phyloP scores from a whole-genome alignment of 1,140 invertebrate genomes.

The Drosophila eugracilis region DNA sequence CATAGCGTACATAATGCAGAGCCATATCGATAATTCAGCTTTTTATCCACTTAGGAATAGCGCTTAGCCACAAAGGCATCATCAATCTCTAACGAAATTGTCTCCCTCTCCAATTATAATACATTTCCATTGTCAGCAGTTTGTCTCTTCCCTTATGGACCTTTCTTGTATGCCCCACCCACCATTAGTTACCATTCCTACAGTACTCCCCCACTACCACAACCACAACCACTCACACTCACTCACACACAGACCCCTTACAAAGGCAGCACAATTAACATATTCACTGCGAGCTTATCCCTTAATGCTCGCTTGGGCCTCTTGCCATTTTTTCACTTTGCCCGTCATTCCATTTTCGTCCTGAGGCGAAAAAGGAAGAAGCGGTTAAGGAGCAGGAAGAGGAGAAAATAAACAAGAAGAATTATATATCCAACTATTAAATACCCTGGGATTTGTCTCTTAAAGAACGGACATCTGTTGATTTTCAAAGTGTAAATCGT shows the following conservation, averaged over 20 bases:
- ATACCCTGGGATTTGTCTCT: not conserved
- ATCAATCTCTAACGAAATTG: conserved; percentile 44
- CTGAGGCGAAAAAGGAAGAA: conserved; percentile 22
- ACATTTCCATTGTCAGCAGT: conserved; percentile 57
- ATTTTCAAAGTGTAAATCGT: not conserved
- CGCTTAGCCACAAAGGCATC: conserved; percentile 30
- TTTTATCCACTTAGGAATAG: conserved; percentile 50
- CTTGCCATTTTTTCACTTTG: conserved; percentile 53
- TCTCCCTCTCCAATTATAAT: conserved; percentile 39
- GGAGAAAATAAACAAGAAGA: not conserved
- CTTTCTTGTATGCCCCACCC: conserved; percentile 4
- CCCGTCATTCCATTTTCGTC: conserved; percentile 44
- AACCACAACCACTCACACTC: not conserved
- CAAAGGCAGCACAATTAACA: conserved; percentile 51
- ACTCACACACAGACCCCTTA: not conserved
- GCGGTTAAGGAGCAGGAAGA: conserved; percentile 8
- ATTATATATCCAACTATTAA: not conserved
- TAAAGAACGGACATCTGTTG: no score
- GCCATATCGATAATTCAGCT: conserved; percentile 39
- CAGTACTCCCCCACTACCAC: not conserved
- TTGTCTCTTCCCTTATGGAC: conserved; percentile 9
- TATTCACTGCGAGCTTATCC: conserved; percentile 55
- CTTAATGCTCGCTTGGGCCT: conserved; percentile 47
- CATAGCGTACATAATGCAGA: conserved; percentile 10
- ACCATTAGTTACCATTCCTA: conserved; percentile 6